Conservation (phyloP, 2,797 vertebrate genomes). For the Cetoscarus ocellatus region DNA sequence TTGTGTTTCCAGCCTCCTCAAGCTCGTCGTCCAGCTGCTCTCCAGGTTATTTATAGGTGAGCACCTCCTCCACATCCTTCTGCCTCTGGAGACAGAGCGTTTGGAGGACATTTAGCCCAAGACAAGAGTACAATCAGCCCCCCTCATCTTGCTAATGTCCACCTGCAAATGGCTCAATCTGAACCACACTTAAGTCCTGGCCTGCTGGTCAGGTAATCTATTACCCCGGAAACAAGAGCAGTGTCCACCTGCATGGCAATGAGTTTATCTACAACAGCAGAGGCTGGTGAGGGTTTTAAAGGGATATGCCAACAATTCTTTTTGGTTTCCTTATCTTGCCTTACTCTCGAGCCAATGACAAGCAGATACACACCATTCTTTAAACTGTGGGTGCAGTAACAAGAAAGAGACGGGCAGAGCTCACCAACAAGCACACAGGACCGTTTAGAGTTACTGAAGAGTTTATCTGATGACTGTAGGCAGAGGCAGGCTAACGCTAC, state of each 20-base stretch:
- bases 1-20: not conserved
- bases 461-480: no score
- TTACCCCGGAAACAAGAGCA: not conserved
- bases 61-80: not conserved
- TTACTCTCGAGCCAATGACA: no score
- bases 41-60: not conserved
- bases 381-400: no score
- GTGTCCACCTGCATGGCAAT: not conserved
- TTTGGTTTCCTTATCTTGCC: no score
- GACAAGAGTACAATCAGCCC: not conserved
- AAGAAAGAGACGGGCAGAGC: no score
- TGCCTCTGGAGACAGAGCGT: no score
- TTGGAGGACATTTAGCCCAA: not conserved
- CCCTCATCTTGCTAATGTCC: not conserved
- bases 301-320: not conserved
- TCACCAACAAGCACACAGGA: no score
- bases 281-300: not conserved
- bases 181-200: not conserved
- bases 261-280: not conserved
- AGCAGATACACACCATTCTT: no score
- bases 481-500: no score
- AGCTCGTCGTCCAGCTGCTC: not conserved
- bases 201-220: conserved; percentile 1
- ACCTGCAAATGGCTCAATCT: not conserved
- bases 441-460: no score